Conservation (phyloP, 37 sponge, comb jelly and placozoan species). For the Crambe crambe region DNA sequence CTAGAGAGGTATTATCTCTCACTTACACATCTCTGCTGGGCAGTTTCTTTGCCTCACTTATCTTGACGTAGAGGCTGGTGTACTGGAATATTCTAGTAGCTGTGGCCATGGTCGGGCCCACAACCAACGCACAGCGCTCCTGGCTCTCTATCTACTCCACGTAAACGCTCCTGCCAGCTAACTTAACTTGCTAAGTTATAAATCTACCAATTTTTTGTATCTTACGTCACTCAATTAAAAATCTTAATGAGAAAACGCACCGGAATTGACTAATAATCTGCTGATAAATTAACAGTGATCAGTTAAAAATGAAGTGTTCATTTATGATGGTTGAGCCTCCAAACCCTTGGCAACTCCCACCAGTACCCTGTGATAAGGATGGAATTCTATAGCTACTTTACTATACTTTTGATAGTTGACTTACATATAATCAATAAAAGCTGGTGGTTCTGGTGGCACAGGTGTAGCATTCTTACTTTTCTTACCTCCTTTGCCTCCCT, state of each 20-base stretch:
- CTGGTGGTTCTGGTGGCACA: neutral
- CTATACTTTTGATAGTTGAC: no score
- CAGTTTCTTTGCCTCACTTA: constrained; percentile 82
- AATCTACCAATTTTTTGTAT: no score
- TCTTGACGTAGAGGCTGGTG: constrained; percentile 69
- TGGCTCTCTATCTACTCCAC: no score
- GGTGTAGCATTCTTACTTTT: neutral
- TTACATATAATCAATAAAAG: constrained; percentile 51
- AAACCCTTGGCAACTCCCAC: neutral
- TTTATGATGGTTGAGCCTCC: neutral
- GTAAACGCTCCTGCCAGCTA: no score
- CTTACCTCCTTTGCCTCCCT: no score
- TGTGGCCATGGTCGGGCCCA: constrained; percentile 18
- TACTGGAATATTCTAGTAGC: constrained; percentile 50
- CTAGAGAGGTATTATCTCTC: no score
- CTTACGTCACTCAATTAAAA: no score
- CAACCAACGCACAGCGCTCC: no score
- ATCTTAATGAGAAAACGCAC: no score
- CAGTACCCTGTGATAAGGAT: neutral
- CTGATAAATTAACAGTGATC: neutral
- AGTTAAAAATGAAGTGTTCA: neutral
- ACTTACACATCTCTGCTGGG: constrained; percentile 59
- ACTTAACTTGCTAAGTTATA: no score
- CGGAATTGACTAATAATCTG: no score
- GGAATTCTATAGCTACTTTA: no score